Percentiles rank a stretch among this genome's conserved stretches.
Evolutionary conservation across 2,888 invertebrate species (phyloP).

Genomic region (Cheilosia vernalis): DNA sequence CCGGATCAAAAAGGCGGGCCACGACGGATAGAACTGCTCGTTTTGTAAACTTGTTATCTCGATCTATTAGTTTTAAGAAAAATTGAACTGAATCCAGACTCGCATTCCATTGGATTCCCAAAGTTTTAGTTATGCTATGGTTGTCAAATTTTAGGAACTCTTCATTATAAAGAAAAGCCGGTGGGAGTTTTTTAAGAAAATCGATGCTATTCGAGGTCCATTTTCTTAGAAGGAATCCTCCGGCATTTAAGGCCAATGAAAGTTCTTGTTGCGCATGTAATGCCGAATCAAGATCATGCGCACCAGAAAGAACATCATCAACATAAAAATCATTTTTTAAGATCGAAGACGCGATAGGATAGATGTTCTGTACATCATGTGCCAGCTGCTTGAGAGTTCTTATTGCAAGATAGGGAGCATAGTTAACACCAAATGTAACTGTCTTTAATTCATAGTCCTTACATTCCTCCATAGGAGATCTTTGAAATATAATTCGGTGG

Average conservation of each 20-base stretch:
- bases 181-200: background rate
- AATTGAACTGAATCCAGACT: conserved; percentile 1
- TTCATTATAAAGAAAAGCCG: background rate
- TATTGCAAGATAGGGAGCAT: conserved; percentile 13
- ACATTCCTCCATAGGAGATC: background rate
- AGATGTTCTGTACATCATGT: background rate
- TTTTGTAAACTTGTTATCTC: conserved; percentile 29
- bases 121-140: conserved; percentile 3
- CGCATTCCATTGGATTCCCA: conserved; percentile 18
- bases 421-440: conserved; percentile 22
- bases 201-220: conserved; percentile 32
- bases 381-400: background rate
- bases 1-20: conserved; percentile 59
- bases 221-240: conserved; percentile 31
- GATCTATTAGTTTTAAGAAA: background rate
- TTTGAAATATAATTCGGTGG: conserved; percentile 3
- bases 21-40: conserved; percentile 53
- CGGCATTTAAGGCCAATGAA: conserved; percentile 13
- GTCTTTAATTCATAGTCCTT: conserved; percentile 18
- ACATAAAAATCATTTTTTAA: conserved; percentile 46
- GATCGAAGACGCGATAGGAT: conserved; percentile 38
- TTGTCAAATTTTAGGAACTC: conserved; percentile 2
- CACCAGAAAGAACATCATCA: conserved; percentile 53
- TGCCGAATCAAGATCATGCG: conserved; percentile 26
- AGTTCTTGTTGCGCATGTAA: conserved; percentile 40